Percentiles rank a stretch among this genome's conserved stretches.
phyloP scores from a whole-genome alignment of 2,888 invertebrate species.

The Marasmarcha lunaedactyla region DNA sequence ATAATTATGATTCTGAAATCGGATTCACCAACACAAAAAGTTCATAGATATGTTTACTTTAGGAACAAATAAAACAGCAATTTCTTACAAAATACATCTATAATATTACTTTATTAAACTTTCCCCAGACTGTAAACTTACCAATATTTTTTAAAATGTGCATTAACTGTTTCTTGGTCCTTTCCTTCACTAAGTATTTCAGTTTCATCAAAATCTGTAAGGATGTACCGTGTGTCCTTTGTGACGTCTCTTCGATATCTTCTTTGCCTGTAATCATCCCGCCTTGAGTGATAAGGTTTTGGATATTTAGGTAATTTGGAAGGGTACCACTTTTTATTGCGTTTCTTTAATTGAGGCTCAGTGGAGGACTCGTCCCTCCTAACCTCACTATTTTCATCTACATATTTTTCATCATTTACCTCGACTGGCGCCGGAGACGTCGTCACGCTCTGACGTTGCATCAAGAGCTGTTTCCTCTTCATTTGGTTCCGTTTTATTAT shows the following conservation, averaged over 20 bases:
- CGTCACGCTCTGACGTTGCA: background rate
- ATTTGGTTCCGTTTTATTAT: slow-evolving; percentile 48
- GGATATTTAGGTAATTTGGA: slow-evolving; percentile 32
- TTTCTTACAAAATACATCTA: too few species aligned
- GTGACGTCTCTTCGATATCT: slow-evolving; percentile 29
- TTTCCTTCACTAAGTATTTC: slow-evolving; percentile 34
- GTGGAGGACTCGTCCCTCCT: slow-evolving; percentile 22
- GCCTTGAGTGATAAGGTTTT: slow-evolving; percentile 38
- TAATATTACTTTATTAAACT: too few species aligned
- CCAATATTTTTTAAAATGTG: slow-evolving; percentile 43
- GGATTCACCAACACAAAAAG: too few species aligned
- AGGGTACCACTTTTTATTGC: slow-evolving; percentile 25
- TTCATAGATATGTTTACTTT: too few species aligned
- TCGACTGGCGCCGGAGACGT: slow-evolving; percentile 8
- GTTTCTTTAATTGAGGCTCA: slow-evolving; percentile 22
- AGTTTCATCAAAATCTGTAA: slow-evolving; percentile 47
- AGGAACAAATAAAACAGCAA: too few species aligned
- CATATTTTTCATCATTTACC: slow-evolving; percentile 20
- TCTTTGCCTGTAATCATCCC: slow-evolving; percentile 21
- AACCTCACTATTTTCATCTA: slow-evolving; percentile 19
- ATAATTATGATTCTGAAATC: too few species aligned
- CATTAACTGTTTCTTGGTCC: slow-evolving; percentile 30
- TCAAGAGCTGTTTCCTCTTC: slow-evolving; percentile 21
- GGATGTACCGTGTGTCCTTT: slow-evolving; percentile 28
- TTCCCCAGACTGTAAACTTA: too few species aligned